Percentiles rank a stretch among this genome's conserved stretches.
These are phyloP conservation scores for Hyphantria cunea DNA, from an alignment of 1,140 invertebrate species.

Conservation along the genomic window DNA sequence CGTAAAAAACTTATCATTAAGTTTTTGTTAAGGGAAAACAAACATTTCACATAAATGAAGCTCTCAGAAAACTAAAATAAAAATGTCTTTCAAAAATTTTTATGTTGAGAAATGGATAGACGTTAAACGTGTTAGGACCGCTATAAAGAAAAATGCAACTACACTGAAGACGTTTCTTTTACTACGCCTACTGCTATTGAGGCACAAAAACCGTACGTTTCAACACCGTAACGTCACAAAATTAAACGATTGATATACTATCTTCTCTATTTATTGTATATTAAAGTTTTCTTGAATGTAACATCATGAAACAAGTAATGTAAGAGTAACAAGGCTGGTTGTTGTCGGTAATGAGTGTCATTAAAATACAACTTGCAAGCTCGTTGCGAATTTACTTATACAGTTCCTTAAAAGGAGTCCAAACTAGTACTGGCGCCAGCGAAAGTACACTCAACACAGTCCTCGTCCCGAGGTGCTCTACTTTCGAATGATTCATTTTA, in stretches of 20 bases:
- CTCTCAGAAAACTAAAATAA: slow-evolving; percentile 49
- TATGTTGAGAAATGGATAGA: slow-evolving; percentile 40
- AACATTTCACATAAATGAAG: slow-evolving; percentile 50
- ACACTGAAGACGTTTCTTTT: slow-evolving; percentile 20
- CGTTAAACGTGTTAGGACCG: slow-evolving; percentile 46
- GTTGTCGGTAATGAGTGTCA: slow-evolving; percentile 11
- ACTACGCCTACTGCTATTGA: slow-evolving; percentile 1
- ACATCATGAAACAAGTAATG: too few species aligned
- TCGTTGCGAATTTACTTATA: slow-evolving; percentile 9
- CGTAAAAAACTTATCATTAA: slow-evolving; percentile 42
- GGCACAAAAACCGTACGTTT: too few species aligned
- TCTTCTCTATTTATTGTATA: slow-evolving; percentile 1
- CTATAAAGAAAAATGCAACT: slow-evolving; percentile 40
- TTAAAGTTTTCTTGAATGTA: too few species aligned
- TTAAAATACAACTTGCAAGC: slow-evolving; percentile 15
- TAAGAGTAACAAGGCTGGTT: slow-evolving; percentile 10
- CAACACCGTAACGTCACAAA: too few species aligned
- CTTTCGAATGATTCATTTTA: slow-evolving; percentile 19
- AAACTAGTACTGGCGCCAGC: slow-evolving; percentile 19
- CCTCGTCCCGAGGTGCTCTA: slow-evolving; percentile 14
- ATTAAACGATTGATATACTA: not conserved
- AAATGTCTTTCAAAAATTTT: slow-evolving; percentile 51
- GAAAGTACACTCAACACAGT: slow-evolving; percentile 12
- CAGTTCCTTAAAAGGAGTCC: slow-evolving; percentile 19
- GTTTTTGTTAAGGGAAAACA: slow-evolving; percentile 31